Base-by-base conservation (phyloP, 2,888 invertebrate genomes). In the Calameuta filiformis region DNA sequence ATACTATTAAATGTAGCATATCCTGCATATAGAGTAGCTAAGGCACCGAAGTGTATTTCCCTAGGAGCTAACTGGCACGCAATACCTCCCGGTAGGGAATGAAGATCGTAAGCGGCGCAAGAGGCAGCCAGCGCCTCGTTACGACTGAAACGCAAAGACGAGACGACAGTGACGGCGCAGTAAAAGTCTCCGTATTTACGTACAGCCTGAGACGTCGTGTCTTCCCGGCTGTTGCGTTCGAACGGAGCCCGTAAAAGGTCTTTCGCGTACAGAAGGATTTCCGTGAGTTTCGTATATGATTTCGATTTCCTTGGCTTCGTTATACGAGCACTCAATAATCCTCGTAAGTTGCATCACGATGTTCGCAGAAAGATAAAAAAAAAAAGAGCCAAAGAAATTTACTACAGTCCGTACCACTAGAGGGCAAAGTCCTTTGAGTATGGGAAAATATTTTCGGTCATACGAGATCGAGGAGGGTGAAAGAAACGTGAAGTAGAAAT, bases 151-250 rank as follows among this genome's bases (percentile, higher is more conserved):
- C 69, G 81, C 76, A 77, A 79, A 81, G 81, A 76, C 79, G 77
- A 79, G 79, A 73, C 78, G 81, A 81, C 79, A 81, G 75, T 80
- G 79, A 79, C 74, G 77, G 76, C 77, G 80, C 69, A 77, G 78
- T 81, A 79, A 81, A 81, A 81, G 74, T 79, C 12, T 3, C 71
- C 71, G 71, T 71, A 71, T 71, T 71, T 71, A 71, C 71, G 71
- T 71, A 31, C 31, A 71, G 71, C 31, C 71, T 31, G 1, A 3
- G 23, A 12, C 71, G 56, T 9, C 56, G 56, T 56, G 56, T 56
- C 33, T 76, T 23, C 35, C 69, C 30, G 35, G 68, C 34, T 23
- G 73, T 35, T 33, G 73, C 12, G 15, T 56, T 56, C 56, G 1
- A 56, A 56, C 23, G 56, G 23, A 0, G 9, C 9, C 56, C 23